Conservation (phyloP, 2,888 invertebrate genomes). For the Microplitis manilae region DNA sequence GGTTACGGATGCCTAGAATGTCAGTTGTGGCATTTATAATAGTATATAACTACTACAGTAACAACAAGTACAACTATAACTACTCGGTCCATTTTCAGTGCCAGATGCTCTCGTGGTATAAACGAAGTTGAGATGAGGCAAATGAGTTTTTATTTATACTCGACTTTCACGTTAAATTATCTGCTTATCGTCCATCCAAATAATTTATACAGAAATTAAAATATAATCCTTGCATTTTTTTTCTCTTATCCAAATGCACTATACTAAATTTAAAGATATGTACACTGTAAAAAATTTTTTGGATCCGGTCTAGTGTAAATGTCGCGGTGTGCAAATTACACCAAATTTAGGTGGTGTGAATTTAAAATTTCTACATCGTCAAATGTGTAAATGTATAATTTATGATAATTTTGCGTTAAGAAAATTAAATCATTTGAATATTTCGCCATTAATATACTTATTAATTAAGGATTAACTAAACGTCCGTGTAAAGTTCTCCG, state of each 20-base stretch:
- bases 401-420: no score
- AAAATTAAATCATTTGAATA: no score
- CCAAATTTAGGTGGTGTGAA: no score
- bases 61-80: conserved; percentile 16
- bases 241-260: not conserved
- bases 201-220: conserved; percentile 41
- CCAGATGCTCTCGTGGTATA: conserved; percentile 50
- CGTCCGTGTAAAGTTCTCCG: no score
- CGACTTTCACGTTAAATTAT: conserved; percentile 46
- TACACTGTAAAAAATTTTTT: no score
- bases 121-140: conserved; percentile 41
- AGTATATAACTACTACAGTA: conserved; percentile 18
- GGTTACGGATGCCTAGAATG: conserved; percentile 35
- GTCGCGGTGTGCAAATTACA: no score
- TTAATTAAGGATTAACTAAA: no score
- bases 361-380: no score
- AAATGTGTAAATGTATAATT: no score
- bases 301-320: no score
- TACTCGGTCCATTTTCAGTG: conserved; percentile 34
- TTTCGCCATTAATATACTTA: no score
- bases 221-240: conserved; percentile 16
- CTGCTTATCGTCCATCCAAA: conserved; percentile 52
- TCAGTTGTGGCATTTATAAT: conserved; percentile 30
- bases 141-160: conserved; percentile 53
- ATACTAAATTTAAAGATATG: no score